Evolutionary conservation across 2,797 vertebrate species (phyloP).

Genomic region (Gambusia yucatana): DNA sequence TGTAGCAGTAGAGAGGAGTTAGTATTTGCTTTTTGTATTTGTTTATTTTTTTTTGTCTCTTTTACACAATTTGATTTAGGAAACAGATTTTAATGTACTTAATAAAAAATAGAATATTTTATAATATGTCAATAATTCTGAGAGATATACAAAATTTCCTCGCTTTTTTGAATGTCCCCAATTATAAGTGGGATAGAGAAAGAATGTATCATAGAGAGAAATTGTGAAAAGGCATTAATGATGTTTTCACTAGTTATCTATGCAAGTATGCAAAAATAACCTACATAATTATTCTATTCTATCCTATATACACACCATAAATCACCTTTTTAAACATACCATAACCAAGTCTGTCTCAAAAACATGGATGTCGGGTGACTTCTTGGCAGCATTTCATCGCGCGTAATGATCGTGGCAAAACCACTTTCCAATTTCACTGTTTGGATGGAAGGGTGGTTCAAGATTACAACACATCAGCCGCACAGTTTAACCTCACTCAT

Average conservation of each 20-base stretch:
- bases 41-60: not conserved
- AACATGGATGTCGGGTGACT: not conserved
- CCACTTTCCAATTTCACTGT: slow-evolving; percentile 28
- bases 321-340: slow-evolving; percentile 24
- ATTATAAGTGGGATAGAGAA: not conserved
- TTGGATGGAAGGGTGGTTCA: slow-evolving; percentile 35
- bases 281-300: not conserved
- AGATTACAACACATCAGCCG: slow-evolving; percentile 52
- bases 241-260: not conserved
- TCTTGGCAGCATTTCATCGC: slow-evolving; percentile 26
- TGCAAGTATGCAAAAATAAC: not conserved
- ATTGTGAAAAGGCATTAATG: not conserved
- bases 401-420: slow-evolving; percentile 28
- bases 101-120: not conserved
- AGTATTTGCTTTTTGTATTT: not conserved
- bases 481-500: slow-evolving; percentile 40
- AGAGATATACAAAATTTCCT: not conserved
- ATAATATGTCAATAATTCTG: not conserved
- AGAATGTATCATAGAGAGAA: not conserved
- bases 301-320: not conserved
- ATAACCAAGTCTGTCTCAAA: slow-evolving; percentile 4
- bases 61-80: not conserved
- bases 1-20: not conserved
- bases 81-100: not conserved
- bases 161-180: not conserved